A percentile compares a stretch with the other conserved stretches of the same genome.
Conservation (phyloP, 2,888 invertebrate genomes). For the Shargacucullia verbasci region DNA sequence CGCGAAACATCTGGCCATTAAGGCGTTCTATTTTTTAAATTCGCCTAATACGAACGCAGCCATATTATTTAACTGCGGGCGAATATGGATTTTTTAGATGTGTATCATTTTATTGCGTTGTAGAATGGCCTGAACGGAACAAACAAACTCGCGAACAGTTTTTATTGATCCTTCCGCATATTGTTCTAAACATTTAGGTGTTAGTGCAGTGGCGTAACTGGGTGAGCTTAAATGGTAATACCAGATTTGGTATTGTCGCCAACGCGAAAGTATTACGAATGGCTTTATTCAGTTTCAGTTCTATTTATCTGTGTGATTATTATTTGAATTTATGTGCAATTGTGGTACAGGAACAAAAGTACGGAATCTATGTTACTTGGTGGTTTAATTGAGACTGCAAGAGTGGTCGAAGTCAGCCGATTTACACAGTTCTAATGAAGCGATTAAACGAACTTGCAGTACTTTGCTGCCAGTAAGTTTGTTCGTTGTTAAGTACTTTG, state of each 20-base stretch:
- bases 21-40: conserved; percentile 22
- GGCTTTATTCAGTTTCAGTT: conserved; percentile 45
- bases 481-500: neutral
- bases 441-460: conserved; percentile 25
- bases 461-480: neutral
- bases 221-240: conserved; percentile 43
- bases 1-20: conserved; percentile 45
- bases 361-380: conserved; percentile 7
- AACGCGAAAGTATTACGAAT: conserved; percentile 47
- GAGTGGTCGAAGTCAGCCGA: conserved; percentile 26
- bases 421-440: conserved; percentile 41
- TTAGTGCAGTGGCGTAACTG: conserved; percentile 40
- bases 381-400: conserved; percentile 30
- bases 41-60: conserved; percentile 6
- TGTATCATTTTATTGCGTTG: too few species aligned
- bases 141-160: conserved; percentile 2
- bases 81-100: neutral
- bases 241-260: conserved; percentile 39
- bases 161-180: conserved; percentile 33
- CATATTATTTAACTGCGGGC: neutral
- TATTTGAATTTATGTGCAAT: conserved; percentile 8
- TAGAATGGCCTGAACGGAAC: conserved; percentile 9
- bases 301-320: conserved; percentile 30
- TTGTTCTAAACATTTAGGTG: conserved; percentile 49
- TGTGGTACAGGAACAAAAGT: conserved; percentile 7